Evolutionary conservation across 2,797 vertebrate genomes (phyloP).

Genomic region (Crenichthys baileyi): DNA sequence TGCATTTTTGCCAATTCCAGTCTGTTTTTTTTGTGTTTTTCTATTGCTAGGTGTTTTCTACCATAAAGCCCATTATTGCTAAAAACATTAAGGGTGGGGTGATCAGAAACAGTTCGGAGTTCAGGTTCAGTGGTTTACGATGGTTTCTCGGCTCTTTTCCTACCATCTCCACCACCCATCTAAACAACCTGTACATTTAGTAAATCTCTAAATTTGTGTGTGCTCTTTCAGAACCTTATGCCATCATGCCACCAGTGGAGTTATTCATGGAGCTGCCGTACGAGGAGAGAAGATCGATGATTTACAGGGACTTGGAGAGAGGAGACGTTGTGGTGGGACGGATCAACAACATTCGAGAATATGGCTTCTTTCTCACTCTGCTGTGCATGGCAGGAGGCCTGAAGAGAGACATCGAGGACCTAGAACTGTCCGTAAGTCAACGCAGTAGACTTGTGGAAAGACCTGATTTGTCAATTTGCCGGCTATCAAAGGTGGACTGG

Average conservation of each 20-base stretch:
- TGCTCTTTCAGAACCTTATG: conserved; percentile 84
- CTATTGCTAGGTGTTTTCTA: too few relatives aligned
- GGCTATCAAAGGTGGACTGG: background rate
- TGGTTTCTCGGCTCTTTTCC: too few relatives aligned
- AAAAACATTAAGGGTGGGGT: too few relatives aligned
- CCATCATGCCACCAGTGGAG: conserved; percentile 92
- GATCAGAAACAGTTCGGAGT: too few relatives aligned
- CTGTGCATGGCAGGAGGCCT: conserved; percentile 89
- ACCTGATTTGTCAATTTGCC: background rate
- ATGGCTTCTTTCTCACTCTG: conserved; percentile 95
- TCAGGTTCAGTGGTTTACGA: too few relatives aligned
- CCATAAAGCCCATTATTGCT: too few relatives aligned
- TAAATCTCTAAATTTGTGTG: background rate
- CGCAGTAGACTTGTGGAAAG: background rate
- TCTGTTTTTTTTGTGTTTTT: too few relatives aligned
- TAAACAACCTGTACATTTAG: background rate
- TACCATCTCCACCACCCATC: too few relatives aligned
- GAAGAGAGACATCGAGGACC: conserved; percentile 88
- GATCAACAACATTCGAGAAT: conserved; percentile 93
- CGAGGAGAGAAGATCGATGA: conserved; percentile 86
- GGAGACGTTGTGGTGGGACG: conserved; percentile 92
- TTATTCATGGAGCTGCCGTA: conserved; percentile 92
- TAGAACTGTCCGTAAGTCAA: conserved; percentile 90
- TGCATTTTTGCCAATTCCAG: too few relatives aligned
- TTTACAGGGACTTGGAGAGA: conserved; percentile 92